Evolutionary conservation across 2,113 vertebrate genomes (phyloP), one percentile per base, ranked within the genome.

Genomic region (Neodontobutis hainanensis): DNA sequence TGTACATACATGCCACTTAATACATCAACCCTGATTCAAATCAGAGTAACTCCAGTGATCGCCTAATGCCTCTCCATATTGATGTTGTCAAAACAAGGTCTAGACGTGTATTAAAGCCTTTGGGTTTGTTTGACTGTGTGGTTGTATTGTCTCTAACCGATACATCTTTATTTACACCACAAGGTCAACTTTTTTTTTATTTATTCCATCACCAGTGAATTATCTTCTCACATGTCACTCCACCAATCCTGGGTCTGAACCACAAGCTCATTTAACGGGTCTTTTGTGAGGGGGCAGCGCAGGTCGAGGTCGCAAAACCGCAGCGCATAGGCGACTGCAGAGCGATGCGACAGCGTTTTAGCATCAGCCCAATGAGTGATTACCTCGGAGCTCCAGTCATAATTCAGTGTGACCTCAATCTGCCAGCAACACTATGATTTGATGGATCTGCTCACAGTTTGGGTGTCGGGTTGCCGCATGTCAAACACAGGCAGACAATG

Each of bases 331-430:
- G 73, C 16, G 74, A 72, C 83, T 58, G 73, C 53, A 2, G 80
- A 75, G 80, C 55, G 8, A 62, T 56, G 43, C 70, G n/a, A 60
- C 82, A 65, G 73, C 77, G 64, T 83, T 86, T 86, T 86, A 73
- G 84, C 84, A 57, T 65, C 61, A 58, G 64, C 71, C 85, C 87
- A 85, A 85, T 93, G 91, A 93, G 83, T 89, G 92, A 92, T 93
- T 86, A 91, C 90, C 89, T 87, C 77, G 8, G 65, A 85, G 91
- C 89, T 80, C 77, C 72, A 88, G 80, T 90, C 90, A 93, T 93
- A 93, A 93, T 92, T 93, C 92, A 93, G 83, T 52, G 27, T 92
- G 92, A 93, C 92, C 92, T 93, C 91, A 91, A 93, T 93, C 85
- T 93, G 92, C 89, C 92, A 91, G 72, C 73, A 50, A 57, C 69